phyloP scores from a whole-genome alignment of 1,140 invertebrate species.

The Colletes gigas region DNA sequence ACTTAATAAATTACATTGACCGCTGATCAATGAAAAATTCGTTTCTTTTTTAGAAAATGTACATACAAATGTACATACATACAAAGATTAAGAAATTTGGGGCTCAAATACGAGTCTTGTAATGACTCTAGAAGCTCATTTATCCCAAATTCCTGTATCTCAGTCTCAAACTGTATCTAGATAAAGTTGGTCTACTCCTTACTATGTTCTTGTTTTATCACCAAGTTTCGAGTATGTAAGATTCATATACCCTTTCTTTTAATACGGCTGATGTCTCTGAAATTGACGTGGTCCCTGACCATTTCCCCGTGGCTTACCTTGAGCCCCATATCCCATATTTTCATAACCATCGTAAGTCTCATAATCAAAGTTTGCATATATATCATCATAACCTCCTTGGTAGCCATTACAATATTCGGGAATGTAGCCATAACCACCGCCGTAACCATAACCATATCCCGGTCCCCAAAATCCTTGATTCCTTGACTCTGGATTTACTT shows the following conservation, averaged over 20 bases:
- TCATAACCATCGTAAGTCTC: constrained; percentile 77
- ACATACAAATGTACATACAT: constrained; percentile 48
- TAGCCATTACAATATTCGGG: constrained; percentile 79
- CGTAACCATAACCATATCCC: constrained; percentile 79
- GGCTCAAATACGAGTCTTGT: neutral
- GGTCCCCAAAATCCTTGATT: constrained; percentile 78
- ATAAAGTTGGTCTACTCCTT: constrained; percentile 70
- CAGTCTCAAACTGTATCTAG: constrained; percentile 55
- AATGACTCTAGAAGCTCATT: constrained; percentile 22
- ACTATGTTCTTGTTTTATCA: constrained; percentile 70
- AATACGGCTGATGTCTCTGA: constrained; percentile 82
- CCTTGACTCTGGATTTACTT: constrained; percentile 79
- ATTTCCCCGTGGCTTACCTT: constrained; percentile 77
- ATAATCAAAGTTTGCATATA: constrained; percentile 77
- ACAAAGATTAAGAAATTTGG: constrained; percentile 44
- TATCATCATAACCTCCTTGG: constrained; percentile 77
- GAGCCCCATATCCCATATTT: constrained; percentile 75
- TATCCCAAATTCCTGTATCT: constrained; percentile 41
- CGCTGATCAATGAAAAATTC: constrained; percentile 28
- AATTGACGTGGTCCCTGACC: constrained; percentile 79
- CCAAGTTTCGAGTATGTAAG: constrained; percentile 58
- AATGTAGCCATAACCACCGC: constrained; percentile 79
- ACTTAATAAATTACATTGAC: constrained; percentile 33
- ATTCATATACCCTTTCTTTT: constrained; percentile 56
- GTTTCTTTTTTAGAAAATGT: constrained; percentile 45